Conservation (phyloP, 1,140 invertebrate genomes). For the Tetramorium simillimum region DNA sequence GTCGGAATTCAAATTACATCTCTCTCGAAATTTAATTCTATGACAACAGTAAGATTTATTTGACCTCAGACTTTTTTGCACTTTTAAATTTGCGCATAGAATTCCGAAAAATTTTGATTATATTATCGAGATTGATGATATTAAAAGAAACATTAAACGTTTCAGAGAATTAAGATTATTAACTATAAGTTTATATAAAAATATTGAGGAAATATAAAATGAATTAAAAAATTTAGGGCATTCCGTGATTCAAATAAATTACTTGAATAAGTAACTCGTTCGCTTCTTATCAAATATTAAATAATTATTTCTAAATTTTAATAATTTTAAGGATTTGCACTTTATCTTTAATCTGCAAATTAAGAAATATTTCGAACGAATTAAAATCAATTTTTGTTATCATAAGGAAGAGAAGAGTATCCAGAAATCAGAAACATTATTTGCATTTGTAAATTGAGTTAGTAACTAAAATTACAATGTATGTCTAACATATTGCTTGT, state of each 20-base stretch:
- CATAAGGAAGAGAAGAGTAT: not conserved
- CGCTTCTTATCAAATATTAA: not conserved
- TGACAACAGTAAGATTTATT: slow-evolving; percentile 6
- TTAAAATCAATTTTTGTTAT: not conserved
- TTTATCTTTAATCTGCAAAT: not conserved
- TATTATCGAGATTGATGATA: not conserved
- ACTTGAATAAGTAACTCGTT: not conserved
- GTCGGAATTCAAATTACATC: not conserved
- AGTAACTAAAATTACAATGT: slow-evolving; percentile 13
- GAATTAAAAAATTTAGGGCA: not conserved
- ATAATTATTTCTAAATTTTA: not conserved
- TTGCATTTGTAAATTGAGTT: slow-evolving; percentile 27
- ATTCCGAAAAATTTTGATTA: not conserved
- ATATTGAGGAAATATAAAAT: not conserved
- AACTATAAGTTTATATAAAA: not conserved
- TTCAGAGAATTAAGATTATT: not conserved
- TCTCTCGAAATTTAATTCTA: slow-evolving; percentile 9
- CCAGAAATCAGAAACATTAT: slow-evolving; percentile 1
- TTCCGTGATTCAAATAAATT: not conserved
- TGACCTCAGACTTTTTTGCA: not conserved
- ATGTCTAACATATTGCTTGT: slow-evolving; percentile 26
- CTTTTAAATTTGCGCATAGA: not conserved
- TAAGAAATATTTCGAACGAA: not conserved
- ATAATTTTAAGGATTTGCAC: not conserved
- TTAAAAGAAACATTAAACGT: not conserved